Conservation (phyloP, 2,797 vertebrate species). For the Hozukius guyotensis region DNA sequence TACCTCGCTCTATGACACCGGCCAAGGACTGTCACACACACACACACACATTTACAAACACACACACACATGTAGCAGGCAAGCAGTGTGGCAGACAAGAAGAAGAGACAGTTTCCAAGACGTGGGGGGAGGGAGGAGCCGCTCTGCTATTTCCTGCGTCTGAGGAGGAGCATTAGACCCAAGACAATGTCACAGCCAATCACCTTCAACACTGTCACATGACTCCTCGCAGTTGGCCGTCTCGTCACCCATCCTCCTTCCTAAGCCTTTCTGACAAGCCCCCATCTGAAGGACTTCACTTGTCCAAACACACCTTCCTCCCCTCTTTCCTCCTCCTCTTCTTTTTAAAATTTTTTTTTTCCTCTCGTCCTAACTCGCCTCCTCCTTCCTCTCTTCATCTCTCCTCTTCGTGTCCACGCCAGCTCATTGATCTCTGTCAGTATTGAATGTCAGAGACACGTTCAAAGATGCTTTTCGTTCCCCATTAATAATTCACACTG, state of each 20-base stretch:
- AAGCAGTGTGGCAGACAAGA: conserved; percentile 36
- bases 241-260: conserved; percentile 13
- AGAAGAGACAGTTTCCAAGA: conserved; percentile 51
- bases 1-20: not conserved
- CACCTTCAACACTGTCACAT: conserved; percentile 70
- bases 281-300: conserved; percentile 45
- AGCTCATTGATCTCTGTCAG: conserved; percentile 85
- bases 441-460: conserved; percentile 88
- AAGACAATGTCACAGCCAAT: conserved; percentile 79
- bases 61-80: not conserved
- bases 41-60: not conserved
- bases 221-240: conserved; percentile 56
- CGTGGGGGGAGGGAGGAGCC: conserved; percentile 11
- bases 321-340: conserved; percentile 21
- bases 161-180: conserved; percentile 69
- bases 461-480: conserved; percentile 84
- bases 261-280: conserved; percentile 59
- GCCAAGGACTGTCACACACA: not conserved
- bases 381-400: conserved; percentile 45
- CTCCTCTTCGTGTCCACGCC: conserved; percentile 51
- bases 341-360: not conserved
- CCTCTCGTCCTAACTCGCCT: conserved; percentile 9
- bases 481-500: conserved; percentile 87
- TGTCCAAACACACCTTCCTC: conserved; percentile 56
- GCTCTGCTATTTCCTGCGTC: conserved; percentile 60